Evolutionary conservation across 1,140 invertebrate genomes (phyloP).

Genomic region (Drosophila lini): DNA sequence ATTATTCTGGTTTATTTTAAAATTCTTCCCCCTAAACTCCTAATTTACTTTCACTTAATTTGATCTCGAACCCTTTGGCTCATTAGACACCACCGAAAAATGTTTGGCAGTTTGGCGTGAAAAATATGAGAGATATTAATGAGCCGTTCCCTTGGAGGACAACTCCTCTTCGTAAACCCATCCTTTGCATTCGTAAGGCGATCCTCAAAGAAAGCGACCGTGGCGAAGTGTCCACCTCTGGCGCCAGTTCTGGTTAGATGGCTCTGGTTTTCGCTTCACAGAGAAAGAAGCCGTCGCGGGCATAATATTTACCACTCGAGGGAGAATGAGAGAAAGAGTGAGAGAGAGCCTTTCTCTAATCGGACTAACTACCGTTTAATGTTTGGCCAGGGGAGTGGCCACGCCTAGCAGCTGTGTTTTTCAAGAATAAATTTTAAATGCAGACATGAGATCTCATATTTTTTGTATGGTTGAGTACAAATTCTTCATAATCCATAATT

Average conservation of each 20-base stretch:
- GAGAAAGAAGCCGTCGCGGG: slow-evolving; percentile 38
- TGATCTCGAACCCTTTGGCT: slow-evolving; percentile 26
- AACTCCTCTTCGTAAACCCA: slow-evolving; percentile 20
- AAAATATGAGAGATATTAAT: slow-evolving; percentile 76
- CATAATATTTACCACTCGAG: slow-evolving; percentile 50
- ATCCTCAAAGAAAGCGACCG: slow-evolving; percentile 72
- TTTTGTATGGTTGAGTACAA: slow-evolving; percentile 50
- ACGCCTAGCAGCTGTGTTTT: slow-evolving; percentile 38
- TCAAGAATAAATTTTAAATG: neutral
- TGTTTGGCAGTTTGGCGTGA: slow-evolving; percentile 51
- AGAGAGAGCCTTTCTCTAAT: slow-evolving; percentile 46
- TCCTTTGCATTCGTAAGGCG: slow-evolving; percentile 39
- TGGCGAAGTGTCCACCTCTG: slow-evolving; percentile 75
- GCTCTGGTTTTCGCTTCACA: slow-evolving; percentile 23
- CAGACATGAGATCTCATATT: slow-evolving; percentile 31
- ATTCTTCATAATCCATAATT: slow-evolving; percentile 70
- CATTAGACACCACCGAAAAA: slow-evolving; percentile 52
- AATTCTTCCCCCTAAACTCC: neutral
- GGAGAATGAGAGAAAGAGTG: neutral
- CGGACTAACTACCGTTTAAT: slow-evolving; percentile 77
- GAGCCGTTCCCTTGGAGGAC: slow-evolving; percentile 53
- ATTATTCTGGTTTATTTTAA: neutral
- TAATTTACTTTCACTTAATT: slow-evolving; percentile 4
- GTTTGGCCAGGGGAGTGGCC: slow-evolving; percentile 39
- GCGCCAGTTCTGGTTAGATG: slow-evolving; percentile 56